Evolutionary conservation across 1,140 invertebrate species (phyloP).

Genomic region (Zeugodacus cucurbitae): DNA sequence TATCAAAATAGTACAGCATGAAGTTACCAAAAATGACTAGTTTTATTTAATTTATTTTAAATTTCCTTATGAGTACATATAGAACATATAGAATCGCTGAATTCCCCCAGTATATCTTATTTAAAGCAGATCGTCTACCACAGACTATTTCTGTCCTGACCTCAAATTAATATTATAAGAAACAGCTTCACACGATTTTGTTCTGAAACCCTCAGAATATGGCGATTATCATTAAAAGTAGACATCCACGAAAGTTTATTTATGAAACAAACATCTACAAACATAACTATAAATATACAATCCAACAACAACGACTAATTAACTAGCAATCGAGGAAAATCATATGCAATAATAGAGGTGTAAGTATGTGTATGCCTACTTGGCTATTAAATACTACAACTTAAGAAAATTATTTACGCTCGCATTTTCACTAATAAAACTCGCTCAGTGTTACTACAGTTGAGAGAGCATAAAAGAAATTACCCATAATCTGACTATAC

Average conservation of each 20-base stretch:
- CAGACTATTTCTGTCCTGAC: no score
- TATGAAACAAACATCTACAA: neutral
- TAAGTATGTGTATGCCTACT: neutral
- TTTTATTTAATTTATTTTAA: neutral
- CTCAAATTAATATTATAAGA: no score
- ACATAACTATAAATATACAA: neutral
- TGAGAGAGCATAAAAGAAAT: neutral
- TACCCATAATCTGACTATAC: neutral
- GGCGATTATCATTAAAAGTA: no score
- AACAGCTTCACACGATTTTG: no score
- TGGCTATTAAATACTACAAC: neutral
- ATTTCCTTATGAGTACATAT: no score
- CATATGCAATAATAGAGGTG: neutral
- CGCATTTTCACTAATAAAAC: neutral
- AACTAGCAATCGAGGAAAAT: neutral
- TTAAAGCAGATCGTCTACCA: fast-evolving
- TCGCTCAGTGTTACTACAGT: neutral
- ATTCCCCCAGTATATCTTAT: no score
- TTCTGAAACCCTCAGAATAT: no score
- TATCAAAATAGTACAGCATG: neutral
- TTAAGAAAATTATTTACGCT: neutral
- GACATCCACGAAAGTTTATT: no score
- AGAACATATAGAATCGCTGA: no score
- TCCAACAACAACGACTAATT: neutral
- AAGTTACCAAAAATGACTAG: neutral